phyloP scores from a whole-genome alignment of 2,797 vertebrate genomes.

The Sebastolobus altivelis region DNA sequence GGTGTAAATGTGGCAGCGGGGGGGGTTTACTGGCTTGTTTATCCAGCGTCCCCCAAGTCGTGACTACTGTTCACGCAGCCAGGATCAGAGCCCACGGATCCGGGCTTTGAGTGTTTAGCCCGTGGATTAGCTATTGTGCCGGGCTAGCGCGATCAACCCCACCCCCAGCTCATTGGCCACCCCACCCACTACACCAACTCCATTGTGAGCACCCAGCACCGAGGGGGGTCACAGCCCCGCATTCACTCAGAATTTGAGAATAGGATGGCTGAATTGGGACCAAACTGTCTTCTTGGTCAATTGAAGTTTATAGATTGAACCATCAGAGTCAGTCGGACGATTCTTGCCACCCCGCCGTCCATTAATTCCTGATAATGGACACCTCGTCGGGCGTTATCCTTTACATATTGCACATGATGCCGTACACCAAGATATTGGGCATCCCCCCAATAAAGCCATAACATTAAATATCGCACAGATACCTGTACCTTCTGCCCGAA shows the following conservation, averaged over 20 bases:
- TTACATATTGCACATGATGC: no score
- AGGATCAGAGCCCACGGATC: conserved; percentile 79
- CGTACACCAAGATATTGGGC: no score
- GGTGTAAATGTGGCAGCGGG: conserved; percentile 11
- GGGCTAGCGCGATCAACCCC: conserved; percentile 15
- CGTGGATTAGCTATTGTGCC: conserved; percentile 81
- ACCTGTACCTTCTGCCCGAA: no score
- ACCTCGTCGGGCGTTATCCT: no score
- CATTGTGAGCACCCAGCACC: conserved; percentile 23
- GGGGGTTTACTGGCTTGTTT: conserved; percentile 68
- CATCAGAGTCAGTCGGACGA: no score
- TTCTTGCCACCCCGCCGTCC: no score
- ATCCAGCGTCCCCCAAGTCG: conserved; percentile 75
- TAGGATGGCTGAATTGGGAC: neutral
- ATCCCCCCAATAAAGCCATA: rapidly evolving
- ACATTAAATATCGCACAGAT: no score
- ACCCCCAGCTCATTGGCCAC: neutral
- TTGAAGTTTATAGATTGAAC: neutral
- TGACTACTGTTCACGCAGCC: conserved; percentile 81
- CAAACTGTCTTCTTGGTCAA: neutral
- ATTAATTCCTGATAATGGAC: no score
- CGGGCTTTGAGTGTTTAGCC: conserved; percentile 83
- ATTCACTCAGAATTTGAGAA: neutral
- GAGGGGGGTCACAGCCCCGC: neutral
- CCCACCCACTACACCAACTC: conserved; percentile 8